Evolutionary conservation across 2,797 vertebrate genomes (phyloP).

Genomic region (Morus bassanus): DNA sequence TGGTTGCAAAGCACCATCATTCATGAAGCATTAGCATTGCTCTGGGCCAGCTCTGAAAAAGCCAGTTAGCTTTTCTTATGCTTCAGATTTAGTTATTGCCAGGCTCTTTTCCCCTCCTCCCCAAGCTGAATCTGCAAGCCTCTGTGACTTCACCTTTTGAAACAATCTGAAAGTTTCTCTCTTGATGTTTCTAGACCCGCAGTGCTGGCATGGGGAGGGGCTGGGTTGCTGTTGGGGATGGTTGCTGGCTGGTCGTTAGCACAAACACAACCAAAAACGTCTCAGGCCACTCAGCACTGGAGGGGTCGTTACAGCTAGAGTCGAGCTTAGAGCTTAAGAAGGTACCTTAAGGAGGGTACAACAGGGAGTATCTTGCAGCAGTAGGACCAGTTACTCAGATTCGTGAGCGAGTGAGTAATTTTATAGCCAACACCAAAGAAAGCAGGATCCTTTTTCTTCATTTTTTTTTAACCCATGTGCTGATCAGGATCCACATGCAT

Average conservation of each 20-base stretch:
- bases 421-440: background rate
- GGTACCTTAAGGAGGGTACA: no score
- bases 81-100: rapidly evolving
- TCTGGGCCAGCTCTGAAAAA: background rate
- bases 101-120: background rate
- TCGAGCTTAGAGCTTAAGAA: background rate
- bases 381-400: rapidly evolving
- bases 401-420: background rate
- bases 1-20: rapidly evolving
- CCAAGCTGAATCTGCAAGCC: background rate
- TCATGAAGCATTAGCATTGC: rapidly evolving
- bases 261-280: background rate
- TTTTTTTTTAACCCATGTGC: background rate
- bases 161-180: background rate
- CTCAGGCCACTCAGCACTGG: rapidly evolving
- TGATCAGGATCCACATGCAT: background rate
- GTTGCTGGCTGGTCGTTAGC: background rate
- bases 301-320: background rate
- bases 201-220: no score
- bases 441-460: no score
- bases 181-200: background rate
- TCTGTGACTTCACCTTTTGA: background rate
- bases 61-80: rapidly evolving
- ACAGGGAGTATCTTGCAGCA: background rate
- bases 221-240: background rate